phyloP scores from a whole-genome alignment of 1,140 invertebrate species.

The Plectrocnemia conspersa region DNA sequence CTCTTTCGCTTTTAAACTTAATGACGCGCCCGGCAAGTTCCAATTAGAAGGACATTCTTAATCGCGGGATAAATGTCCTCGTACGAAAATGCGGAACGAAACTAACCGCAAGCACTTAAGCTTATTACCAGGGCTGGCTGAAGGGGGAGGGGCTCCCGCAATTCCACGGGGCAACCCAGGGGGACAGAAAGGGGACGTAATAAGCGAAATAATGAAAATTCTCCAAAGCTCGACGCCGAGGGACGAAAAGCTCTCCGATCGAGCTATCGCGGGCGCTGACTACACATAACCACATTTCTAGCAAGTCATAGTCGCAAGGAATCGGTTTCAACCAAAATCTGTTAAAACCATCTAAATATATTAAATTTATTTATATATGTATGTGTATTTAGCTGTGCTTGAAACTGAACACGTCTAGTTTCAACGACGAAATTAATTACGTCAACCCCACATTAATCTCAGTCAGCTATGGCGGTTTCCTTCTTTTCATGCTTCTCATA shows the following conservation, averaged over 20 bases:
- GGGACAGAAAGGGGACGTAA: conserved; percentile 4
- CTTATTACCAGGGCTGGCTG: conserved; percentile 12
- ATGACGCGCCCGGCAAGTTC: too few species aligned
- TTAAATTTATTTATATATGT: too few species aligned
- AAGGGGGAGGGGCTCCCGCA: neutral
- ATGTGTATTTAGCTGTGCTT: too few species aligned
- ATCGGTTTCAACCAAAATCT: too few species aligned
- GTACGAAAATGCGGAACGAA: conserved; percentile 15
- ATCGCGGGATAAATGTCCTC: conserved; percentile 23
- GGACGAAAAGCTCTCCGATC: neutral
- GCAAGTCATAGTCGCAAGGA: neutral
- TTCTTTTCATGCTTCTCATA: too few species aligned
- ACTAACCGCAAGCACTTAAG: conserved; percentile 25
- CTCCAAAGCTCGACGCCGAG: conserved; percentile 18
- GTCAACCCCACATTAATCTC: too few species aligned
- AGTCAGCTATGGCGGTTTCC: too few species aligned
- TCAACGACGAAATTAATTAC: too few species aligned
- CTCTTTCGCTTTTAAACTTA: too few species aligned
- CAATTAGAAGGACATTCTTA: conserved; percentile 20
- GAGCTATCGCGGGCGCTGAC: neutral
- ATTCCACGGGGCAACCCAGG: too few species aligned
- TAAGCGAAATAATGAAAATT: conserved; percentile 27
- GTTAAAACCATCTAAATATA: too few species aligned
- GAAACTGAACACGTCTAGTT: too few species aligned
- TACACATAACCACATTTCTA: neutral